These are phyloP conservation scores for Cnemophilus loriae DNA, from an alignment of 2,113 vertebrate genomes.

Conservation along the genomic window DNA sequence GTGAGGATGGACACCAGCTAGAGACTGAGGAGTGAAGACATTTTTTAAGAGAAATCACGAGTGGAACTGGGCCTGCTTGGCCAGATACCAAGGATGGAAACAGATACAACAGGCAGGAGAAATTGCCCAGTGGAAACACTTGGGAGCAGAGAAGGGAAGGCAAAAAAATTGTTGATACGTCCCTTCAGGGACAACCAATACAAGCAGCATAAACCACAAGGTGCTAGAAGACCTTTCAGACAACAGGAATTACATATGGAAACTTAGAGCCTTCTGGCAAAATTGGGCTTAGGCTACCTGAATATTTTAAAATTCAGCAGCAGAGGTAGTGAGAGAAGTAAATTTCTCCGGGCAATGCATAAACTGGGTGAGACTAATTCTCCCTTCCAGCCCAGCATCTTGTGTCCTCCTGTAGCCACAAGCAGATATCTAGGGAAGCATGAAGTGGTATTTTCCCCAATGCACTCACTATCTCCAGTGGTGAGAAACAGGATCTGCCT, in stretches of 20 bases:
- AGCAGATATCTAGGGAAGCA: background rate
- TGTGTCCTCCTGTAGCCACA: background rate
- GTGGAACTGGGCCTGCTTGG: background rate
- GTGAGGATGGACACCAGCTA: background rate
- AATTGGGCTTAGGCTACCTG: background rate
- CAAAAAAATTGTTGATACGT: background rate
- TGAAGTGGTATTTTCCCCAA: background rate
- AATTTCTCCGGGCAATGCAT: background rate
- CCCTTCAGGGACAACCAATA: background rate
- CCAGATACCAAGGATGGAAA: background rate
- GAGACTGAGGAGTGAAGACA: background rate
- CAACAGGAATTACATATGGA: background rate
- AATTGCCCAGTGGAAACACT: background rate
- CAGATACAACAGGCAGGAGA: background rate
- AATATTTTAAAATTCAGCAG: background rate
- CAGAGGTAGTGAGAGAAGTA: background rate
- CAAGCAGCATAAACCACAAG: background rate
- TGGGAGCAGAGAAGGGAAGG: background rate
- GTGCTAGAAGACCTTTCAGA: background rate
- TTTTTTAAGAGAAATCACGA: background rate
- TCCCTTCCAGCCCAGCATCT: background rate
- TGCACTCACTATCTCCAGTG: background rate
- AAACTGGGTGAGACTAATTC: background rate
- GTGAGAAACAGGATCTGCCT: background rate
- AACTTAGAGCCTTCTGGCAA: background rate